Base-by-base conservation (phyloP, 2,113 vertebrate genomes). In the Sinocyclocheilus anophthalmus region DNA sequence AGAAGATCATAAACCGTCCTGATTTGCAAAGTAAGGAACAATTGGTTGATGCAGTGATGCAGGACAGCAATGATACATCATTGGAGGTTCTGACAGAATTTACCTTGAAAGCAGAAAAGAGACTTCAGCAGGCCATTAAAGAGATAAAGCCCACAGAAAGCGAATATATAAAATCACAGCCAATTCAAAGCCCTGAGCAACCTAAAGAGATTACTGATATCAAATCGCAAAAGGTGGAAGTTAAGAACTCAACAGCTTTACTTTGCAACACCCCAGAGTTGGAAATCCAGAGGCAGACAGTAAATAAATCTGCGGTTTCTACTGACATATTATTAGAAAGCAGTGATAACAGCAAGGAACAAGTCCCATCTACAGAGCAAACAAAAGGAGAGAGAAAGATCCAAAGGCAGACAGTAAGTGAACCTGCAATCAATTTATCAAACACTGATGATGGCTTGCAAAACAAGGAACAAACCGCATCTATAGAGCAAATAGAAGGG, bases 91-190 rank as follows among this genome's bases (percentile, higher is more conserved):
- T 95, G 83, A 76, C 84, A 85, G 81, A 85, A 20, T 94, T 93
- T 93, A 88, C 92, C 33, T 83, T 81, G 37, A 92, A 92, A 87
- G 91, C 93, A 33, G 95, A 92, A 89, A 92, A 91, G 91, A 93
- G 89, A 90, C 89, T 94, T 76, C 92, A 93, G 76, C 42, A 92
- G 83, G 90, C 92, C 20, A 93, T 93, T 57, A 55, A 91, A 11
- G 90, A 93, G 26, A 90, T 91, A 0, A 14, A 8, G 14, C 90
- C 91, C 30, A 42, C 82, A 67, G 69, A 84, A 89, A 22, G 10
- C 26, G 20, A 70, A 63, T 3, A 24, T 75, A 26, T 57, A 16
- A 67, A 55, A 55, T n/a, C 57, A 33, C 72, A 78, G 10, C 37
- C 48, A 50, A 84, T 24, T 12, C 37, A 63, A 79, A 85, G 30